Percentiles rank a stretch among this genome's conserved stretches.
phyloP scores from a whole-genome alignment of 1,140 invertebrate genomes.

The Diploscapter pachys region DNA sequence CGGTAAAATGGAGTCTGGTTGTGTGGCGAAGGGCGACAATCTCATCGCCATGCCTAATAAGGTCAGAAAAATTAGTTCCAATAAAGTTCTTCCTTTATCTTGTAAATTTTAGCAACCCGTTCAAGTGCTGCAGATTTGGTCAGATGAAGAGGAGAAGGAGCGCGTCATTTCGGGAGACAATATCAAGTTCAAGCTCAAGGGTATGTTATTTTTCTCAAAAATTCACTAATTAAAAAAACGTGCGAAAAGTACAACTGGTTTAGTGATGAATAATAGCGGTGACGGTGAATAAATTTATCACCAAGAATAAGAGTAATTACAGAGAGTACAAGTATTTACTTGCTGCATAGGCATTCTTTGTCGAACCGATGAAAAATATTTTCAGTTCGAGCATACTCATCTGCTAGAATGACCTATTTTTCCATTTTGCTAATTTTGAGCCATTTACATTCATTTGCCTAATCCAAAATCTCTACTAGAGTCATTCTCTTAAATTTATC shows the following conservation, averaged over 20 bases:
- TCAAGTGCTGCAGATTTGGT: conserved; percentile 89
- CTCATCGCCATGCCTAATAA: conserved; percentile 96
- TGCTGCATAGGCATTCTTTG: no score
- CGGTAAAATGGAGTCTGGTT: conserved; percentile 97
- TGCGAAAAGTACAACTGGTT: not conserved
- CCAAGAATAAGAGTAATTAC: no score
- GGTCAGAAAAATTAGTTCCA: conserved; percentile 66
- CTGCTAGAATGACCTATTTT: no score
- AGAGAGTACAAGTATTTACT: no score
- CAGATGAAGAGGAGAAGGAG: conserved; percentile 93
- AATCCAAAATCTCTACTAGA: no score
- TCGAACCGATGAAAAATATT: no score
- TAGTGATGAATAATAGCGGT: not conserved
- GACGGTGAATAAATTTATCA: not conserved
- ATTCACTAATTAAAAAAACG: no score
- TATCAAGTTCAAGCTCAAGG: conserved; percentile 94
- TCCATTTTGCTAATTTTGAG: no score
- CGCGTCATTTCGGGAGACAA: conserved; percentile 91
- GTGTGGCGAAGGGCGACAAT: conserved; percentile 82
- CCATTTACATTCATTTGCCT: no score
- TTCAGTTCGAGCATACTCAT: no score
- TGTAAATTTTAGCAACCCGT: conserved; percentile 65
- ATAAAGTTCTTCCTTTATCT: not conserved
- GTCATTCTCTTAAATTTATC: no score
- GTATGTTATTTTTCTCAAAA: not conserved